A percentile compares a stretch with the other conserved stretches of the same genome.
phyloP scores from a whole-genome alignment of 2,888 invertebrate genomes.

The Laothoe populi region DNA sequence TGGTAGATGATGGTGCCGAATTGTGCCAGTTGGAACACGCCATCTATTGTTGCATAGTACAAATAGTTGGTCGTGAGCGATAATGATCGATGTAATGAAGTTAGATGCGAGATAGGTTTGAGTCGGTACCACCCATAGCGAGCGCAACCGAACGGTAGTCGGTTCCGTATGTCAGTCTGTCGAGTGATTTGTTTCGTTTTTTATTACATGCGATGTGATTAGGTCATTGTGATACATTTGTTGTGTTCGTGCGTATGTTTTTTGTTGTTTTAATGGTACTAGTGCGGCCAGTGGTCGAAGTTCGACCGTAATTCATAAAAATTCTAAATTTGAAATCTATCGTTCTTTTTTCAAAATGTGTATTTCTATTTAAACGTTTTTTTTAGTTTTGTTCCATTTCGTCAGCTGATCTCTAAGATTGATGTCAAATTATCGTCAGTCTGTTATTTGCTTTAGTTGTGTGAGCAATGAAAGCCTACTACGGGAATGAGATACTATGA shows the following conservation, averaged over 20 bases:
- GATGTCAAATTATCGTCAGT: too few species aligned
- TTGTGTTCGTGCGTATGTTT: background rate
- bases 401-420: too few species aligned
- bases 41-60: constrained; percentile 83
- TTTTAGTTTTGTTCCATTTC: too few species aligned
- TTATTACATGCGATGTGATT: constrained; percentile 46
- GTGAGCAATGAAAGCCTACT: too few species aligned
- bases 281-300: too few species aligned
- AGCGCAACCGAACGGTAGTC: constrained; percentile 74
- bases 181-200: constrained; percentile 57
- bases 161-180: constrained; percentile 39
- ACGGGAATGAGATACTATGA: too few species aligned
- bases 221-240: constrained; percentile 43
- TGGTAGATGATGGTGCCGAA: constrained; percentile 80
- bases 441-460: too few species aligned
- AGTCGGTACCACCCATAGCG: constrained; percentile 71
- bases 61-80: constrained; percentile 80
- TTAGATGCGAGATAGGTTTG: constrained; percentile 64
- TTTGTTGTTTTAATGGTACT: constrained; percentile 7
- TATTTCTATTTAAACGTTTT: too few species aligned
- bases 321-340: too few species aligned
- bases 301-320: too few species aligned
- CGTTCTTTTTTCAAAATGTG: too few species aligned
- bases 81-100: constrained; percentile 80
- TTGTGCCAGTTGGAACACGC: constrained; percentile 73